Conservation (phyloP, 2,113 vertebrate species). For the Microcebus tavaratra region DNA sequence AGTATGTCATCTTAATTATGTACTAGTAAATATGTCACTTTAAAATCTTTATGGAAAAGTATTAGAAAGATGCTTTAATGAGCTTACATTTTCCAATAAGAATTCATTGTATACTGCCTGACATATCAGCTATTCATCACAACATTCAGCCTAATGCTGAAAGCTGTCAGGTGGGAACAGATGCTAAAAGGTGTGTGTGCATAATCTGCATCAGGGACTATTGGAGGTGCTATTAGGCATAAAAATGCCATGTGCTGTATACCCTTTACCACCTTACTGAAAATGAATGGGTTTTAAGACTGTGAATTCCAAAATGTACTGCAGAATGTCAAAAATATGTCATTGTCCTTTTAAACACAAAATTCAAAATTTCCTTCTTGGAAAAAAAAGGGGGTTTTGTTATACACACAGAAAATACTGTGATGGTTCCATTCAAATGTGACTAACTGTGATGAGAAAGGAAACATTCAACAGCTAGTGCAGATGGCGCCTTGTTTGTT, state of each 20-base stretch:
- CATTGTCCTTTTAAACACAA: constrained; percentile 17
- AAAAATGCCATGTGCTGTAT: neutral
- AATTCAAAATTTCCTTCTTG: constrained; percentile 48
- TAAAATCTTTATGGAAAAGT: constrained; percentile 45
- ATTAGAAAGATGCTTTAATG: constrained; percentile 35
- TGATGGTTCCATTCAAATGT: constrained; percentile 59
- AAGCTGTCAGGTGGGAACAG: constrained; percentile 55
- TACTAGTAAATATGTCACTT: constrained; percentile 1
- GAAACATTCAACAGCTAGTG: constrained; percentile 37
- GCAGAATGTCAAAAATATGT: constrained; percentile 57
- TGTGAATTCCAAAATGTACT: constrained; percentile 35
- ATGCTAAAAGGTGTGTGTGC: constrained; percentile 37
- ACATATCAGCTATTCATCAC: constrained; percentile 50
- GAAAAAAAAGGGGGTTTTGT: neutral
- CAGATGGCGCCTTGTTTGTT: constrained; percentile 48
- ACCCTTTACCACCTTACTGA: constrained; percentile 23
- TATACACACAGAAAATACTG: constrained; percentile 30
- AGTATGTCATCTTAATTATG: constrained; percentile 6
- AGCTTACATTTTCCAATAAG: constrained; percentile 41
- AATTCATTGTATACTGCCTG: constrained; percentile 4
- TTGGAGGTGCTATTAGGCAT: constrained; percentile 40
- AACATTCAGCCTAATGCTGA: constrained; percentile 47
- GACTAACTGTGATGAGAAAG: constrained; percentile 53
- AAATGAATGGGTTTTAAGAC: constrained; percentile 57
- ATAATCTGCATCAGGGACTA: constrained; percentile 42